Base-by-base conservation (phyloP, 64 coral and sea anemone genomes). In the Dendronephthya gigantea region DNA sequence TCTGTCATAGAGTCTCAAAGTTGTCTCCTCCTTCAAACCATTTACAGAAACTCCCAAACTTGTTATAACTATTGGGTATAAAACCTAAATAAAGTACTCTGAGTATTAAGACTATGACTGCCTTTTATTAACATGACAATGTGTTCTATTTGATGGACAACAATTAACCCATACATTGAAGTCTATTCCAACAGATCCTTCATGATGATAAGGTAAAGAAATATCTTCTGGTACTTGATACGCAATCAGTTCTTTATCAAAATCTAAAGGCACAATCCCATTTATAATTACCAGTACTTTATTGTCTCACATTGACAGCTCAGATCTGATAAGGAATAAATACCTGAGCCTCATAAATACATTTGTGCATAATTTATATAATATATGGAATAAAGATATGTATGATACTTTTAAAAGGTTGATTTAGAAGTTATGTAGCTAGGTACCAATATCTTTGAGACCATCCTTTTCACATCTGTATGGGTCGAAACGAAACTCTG, bases 11-110 rank as follows among this genome's bases (percentile, higher is more conserved):
- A 96, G 89, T 66, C 89, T 81, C 27, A 82, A 84, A n/a, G 79
- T 92, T 41, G 92, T 50, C 55, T 92, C 14, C 59, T 90, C 90
- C 90, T 93, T 89, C 49, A 89, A 90, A 84, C 86, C 68, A 35
- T 89, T 93, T 48, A 90, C 94, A 82, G 92, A 96, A 28, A 96
- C 83, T 75, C 94, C 94, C 81, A 96, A 91, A 40, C 92, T 91
- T 58, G 83, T 91, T 8, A 96, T 38, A 35, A 93, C 40, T 76
- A 96, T 76, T 40, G 94, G 94, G 49, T 89, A 90, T 25, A 92
- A 90, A 27, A 96, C 94, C 94, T 96, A 1, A 75, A 51, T 11
- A 85, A 68, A 87, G 41, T 11, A 11, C 4, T n/a, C n/a, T n/a
- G n/a, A n/a, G n/a, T n/a, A n/a, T n/a, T n/a, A n/a, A n/a, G n/a